These are phyloP conservation scores for Myiotriccus ornatus DNA, from an alignment of 2,797 vertebrate species.

Conservation along the genomic window DNA sequence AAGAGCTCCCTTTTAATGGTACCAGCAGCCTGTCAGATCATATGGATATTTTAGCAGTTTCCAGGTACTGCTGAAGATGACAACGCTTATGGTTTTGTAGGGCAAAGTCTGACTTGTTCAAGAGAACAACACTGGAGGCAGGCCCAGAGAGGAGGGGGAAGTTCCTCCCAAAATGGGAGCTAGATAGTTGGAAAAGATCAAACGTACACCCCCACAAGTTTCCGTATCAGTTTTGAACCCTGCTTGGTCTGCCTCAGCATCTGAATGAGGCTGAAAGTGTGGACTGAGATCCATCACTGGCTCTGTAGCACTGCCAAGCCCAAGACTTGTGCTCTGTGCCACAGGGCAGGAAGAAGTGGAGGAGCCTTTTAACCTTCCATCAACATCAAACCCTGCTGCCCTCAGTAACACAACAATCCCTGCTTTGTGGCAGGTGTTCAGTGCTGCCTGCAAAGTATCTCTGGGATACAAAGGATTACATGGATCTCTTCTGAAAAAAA, in stretches of 20 bases:
- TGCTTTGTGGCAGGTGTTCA: not conserved
- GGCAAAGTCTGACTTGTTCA: not conserved
- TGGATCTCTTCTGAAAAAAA: not conserved
- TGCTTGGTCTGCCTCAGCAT: not conserved
- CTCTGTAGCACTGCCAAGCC: not conserved
- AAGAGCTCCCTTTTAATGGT: not conserved
- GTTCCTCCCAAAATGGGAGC: not conserved
- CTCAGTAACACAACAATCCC: not conserved
- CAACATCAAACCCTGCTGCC: not conserved
- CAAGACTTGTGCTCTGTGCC: not conserved
- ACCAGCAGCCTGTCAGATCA: not conserved
- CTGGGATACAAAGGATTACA: not conserved
- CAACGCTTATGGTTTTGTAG: not conserved
- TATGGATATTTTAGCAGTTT: not conserved
- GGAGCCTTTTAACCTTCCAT: not conserved
- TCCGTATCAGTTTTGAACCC: not conserved
- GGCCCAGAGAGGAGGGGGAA: not conserved
- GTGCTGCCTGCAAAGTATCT: not conserved
- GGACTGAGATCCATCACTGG: not conserved
- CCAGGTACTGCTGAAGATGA: not conserved
- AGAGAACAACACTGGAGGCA: not conserved
- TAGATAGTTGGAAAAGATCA: not conserved
- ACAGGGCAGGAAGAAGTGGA: not conserved
- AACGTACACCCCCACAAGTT: not conserved
- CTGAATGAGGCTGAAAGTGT: not conserved